Conservation (phyloP, 2,113 vertebrate species). For the Coptodon rendalli region DNA sequence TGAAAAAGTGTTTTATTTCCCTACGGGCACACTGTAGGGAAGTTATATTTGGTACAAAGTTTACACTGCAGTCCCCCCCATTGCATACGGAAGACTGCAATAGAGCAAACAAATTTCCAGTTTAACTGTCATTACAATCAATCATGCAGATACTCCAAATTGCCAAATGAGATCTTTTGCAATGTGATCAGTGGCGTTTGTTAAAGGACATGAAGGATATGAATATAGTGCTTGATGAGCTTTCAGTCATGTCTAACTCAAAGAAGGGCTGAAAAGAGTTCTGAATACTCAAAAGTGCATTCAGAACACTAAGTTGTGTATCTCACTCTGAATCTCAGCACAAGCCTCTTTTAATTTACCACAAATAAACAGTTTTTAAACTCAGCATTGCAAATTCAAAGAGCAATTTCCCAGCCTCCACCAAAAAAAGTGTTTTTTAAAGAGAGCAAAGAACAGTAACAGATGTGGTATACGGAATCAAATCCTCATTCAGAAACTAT, state of each 20-base stretch:
- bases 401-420: neutral
- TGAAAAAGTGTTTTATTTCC: constrained; percentile 9
- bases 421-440: constrained; percentile 1
- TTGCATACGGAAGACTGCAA: neutral
- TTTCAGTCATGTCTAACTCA: constrained; percentile 4
- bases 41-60: constrained; percentile 41
- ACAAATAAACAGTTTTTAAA: neutral
- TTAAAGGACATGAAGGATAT: constrained; percentile 31
- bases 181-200: constrained; percentile 48
- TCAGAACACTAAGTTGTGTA: neutral
- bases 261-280: neutral
- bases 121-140: constrained; percentile 42
- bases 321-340: neutral
- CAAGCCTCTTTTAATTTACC: neutral
- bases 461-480: neutral
- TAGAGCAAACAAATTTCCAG: constrained; percentile 3
- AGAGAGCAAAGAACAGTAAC: constrained; percentile 4
- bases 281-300: neutral
- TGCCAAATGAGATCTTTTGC: constrained; percentile 48
- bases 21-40: neutral
- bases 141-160: constrained; percentile 36
- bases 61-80: neutral
- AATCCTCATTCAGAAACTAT: neutral
- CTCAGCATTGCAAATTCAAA: neutral
- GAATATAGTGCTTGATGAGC: constrained; percentile 32